These are phyloP conservation scores for Cirrhinus mrigala DNA, from an alignment of 2,797 vertebrate species.

Conservation along the genomic window DNA sequence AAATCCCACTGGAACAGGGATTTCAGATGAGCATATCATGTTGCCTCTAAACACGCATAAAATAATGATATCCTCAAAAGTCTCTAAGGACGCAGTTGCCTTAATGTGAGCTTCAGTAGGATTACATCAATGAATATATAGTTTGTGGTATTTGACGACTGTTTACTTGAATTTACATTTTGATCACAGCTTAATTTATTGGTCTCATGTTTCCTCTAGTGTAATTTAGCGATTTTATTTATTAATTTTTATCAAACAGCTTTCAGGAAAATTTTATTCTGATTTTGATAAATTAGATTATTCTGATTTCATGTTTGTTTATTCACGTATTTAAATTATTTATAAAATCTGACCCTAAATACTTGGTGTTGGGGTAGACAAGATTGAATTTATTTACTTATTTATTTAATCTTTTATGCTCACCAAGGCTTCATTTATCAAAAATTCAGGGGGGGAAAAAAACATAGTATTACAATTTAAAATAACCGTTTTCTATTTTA, in stretches of 20 bases:
- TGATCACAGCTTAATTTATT: constrained; percentile 35
- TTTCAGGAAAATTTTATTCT: neutral
- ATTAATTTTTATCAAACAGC: neutral
- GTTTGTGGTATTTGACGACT: constrained; percentile 32
- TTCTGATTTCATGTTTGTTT: neutral
- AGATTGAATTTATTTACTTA: neutral
- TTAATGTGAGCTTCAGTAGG: constrained; percentile 56
- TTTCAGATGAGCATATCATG: constrained; percentile 56
- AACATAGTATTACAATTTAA: neutral
- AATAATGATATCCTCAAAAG: constrained; percentile 54
- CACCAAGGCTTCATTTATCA: neutral
- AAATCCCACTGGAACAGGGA: constrained; percentile 59
- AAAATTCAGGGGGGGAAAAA: too few species aligned
- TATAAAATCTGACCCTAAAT: neutral
- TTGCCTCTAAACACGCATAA: constrained; percentile 60
- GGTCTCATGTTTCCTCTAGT: neutral
- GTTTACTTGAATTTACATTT: constrained; percentile 26
- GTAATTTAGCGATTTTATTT: neutral
- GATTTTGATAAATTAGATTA: neutral
- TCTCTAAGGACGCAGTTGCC: constrained; percentile 38
- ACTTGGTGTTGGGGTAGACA: neutral
- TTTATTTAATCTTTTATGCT: neutral
- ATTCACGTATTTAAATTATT: neutral
- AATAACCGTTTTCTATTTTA: too few species aligned
- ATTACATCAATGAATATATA: constrained; percentile 38